phyloP scores from a whole-genome alignment of 2,113 vertebrate genomes.

The Zapornia atra region DNA sequence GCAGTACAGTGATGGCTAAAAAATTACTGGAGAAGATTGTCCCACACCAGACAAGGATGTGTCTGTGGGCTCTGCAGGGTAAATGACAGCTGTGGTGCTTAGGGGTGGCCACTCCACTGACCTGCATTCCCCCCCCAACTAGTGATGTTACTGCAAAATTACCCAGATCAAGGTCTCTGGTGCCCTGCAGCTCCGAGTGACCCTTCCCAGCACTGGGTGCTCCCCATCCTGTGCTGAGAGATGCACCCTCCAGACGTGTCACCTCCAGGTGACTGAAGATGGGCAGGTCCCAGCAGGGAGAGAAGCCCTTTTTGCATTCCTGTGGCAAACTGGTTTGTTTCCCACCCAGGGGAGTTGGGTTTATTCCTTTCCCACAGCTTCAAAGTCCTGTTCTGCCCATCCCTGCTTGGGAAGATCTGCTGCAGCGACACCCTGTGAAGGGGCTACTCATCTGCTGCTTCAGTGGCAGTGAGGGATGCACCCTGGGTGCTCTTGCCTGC shows the following conservation, averaged over 20 bases:
- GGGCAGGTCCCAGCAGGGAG: neutral
- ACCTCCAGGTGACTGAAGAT: neutral
- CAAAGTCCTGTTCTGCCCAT: neutral
- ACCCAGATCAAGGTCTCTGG: neutral
- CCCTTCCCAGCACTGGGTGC: neutral
- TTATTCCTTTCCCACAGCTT: neutral
- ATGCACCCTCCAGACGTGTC: neutral
- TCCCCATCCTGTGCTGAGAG: neutral
- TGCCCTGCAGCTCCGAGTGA: neutral
- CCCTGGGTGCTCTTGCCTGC: neutral
- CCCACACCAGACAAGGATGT: neutral
- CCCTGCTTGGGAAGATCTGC: neutral
- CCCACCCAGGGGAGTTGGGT: neutral
- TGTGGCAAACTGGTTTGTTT: neutral
- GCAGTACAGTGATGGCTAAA: neutral
- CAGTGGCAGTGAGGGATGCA: neutral
- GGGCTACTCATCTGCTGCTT: neutral
- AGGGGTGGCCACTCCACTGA: neutral
- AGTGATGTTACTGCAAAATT: neutral
- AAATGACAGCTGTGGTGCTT: neutral
- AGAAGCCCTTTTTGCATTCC: neutral
- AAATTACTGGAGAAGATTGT: neutral
- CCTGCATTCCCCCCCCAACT: neutral
- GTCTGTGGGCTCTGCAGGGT: neutral
- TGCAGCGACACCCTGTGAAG: neutral